phyloP scores from a whole-genome alignment of 30 jellyfish, hydroid and myxozoan genomes.

The Hydractinia echinata region DNA sequence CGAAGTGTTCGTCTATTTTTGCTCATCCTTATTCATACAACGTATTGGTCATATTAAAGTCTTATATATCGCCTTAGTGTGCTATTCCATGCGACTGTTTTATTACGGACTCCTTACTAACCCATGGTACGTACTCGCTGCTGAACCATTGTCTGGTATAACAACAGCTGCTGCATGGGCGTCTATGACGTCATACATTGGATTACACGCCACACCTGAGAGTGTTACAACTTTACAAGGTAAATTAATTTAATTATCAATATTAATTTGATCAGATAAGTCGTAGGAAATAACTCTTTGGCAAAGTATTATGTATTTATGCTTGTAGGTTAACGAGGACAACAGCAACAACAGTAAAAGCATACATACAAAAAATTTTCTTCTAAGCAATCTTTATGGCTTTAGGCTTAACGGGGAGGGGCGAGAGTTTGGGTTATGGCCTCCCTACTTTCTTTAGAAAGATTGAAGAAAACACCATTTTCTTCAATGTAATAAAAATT shows the following conservation, averaged over 20 bases:
- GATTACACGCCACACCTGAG: slow-evolving; percentile 66
- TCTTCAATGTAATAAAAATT: too few species aligned
- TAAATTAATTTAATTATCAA: neutral
- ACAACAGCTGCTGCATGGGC: slow-evolving; percentile 99
- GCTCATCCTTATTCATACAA: slow-evolving; percentile 72
- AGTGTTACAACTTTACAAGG: slow-evolving; percentile 91
- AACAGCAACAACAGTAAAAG: too few species aligned
- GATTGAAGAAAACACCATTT: too few species aligned
- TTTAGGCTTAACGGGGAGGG: too few species aligned
- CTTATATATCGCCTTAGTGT: slow-evolving; percentile 66
- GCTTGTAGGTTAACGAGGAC: too few species aligned
- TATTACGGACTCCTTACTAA: slow-evolving; percentile 69
- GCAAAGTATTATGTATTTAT: too few species aligned
- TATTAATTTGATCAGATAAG: too few species aligned
- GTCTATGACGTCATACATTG: slow-evolving; percentile 89
- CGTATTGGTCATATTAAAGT: slow-evolving; percentile 73
- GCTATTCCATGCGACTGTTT: slow-evolving; percentile 66
- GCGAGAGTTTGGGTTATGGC: too few species aligned
- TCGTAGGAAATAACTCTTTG: too few species aligned
- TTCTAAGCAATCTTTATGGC: too few species aligned
- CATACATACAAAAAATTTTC: too few species aligned
- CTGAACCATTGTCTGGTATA: slow-evolving; percentile 92
- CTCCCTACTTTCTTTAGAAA: too few species aligned
- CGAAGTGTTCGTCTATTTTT: slow-evolving; percentile 67
- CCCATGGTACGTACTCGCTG: slow-evolving; percentile 95